Base-by-base conservation (phyloP, 2,888 invertebrate genomes). In the Mesorhabditis sp. region DNA sequence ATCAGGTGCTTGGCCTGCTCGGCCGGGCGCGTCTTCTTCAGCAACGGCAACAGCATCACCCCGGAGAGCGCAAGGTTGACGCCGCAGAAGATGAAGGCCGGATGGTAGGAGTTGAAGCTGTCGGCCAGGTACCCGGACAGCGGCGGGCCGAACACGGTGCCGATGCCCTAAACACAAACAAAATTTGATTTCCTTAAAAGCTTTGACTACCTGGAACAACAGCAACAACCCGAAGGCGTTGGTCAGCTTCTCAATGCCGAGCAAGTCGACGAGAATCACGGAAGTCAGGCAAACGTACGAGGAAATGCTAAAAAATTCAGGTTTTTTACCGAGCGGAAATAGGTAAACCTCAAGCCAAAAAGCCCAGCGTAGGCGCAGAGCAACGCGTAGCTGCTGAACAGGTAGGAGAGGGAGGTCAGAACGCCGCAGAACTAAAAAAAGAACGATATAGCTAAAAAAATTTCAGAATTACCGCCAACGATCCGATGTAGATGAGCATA, bases 171-270 rank as follows among this genome's bases (percentile, higher is more conserved):
- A 61, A 72, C 63, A 13, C 41, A 13, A 5, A 65, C 7, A 13
- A 50, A n/a, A 13, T 50, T 50, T 10, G 10, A n/a, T 10, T 15
- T 64, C 41, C 64, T n/a, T 10, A 1, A 15, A 15, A 63, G 10
- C 10, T 43, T 41, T 41, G 2, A 42, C 5, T 41, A 71, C 71
- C 72, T 78, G 84, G 90, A 95, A 95, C 81, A 98, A 88, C 82
- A 96, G 94, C 70, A 98, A 89, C 74, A 98, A 90, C 7, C 98
- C 98, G 88, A 97, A 98, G 67, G 96, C 95, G 87, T 95, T 97
- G 66, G 97, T 97, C 80, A 98, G 88, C 87, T 92, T 93, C 86
- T 96, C 95, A 86, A 98, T 89, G 3, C 97, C 97, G 64, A 98
- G 90, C 62, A 97, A 89, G 87, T 98, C 96, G 80, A 97, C 97